phyloP scores from a whole-genome alignment of 1,140 invertebrate species.

The Sesamia nonagrioides region DNA sequence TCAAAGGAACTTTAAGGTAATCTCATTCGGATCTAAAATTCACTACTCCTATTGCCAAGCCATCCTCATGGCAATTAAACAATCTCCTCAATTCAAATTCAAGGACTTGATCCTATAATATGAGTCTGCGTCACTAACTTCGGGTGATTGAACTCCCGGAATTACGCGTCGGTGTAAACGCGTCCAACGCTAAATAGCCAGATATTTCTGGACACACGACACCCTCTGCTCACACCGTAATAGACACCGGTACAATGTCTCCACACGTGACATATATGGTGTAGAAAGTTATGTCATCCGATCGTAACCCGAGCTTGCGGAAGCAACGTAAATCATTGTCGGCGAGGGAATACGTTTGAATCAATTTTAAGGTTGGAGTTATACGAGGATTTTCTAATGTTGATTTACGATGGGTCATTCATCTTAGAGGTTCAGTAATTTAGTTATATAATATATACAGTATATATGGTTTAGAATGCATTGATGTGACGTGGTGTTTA shows the following conservation, averaged over 20 bases:
- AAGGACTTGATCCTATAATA: too few relatives aligned
- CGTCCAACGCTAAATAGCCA: slow-evolving; percentile 63
- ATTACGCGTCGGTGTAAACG: slow-evolving; percentile 65
- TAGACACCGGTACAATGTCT: slow-evolving; percentile 58
- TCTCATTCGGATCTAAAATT: too few relatives aligned
- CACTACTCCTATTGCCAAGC: too few relatives aligned
- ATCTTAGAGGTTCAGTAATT: slow-evolving; percentile 5
- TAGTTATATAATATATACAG: too few relatives aligned
- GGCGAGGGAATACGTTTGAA: slow-evolving; percentile 30
- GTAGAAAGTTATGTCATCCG: slow-evolving; percentile 61
- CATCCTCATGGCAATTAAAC: too few relatives aligned
- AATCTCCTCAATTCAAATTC: background rate
- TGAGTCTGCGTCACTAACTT: too few relatives aligned
- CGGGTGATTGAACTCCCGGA: slow-evolving; percentile 34
- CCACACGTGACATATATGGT: slow-evolving; percentile 59
- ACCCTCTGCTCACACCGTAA: slow-evolving; percentile 67
- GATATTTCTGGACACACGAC: slow-evolving; percentile 74
- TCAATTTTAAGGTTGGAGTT: slow-evolving; percentile 32
- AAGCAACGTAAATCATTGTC: slow-evolving; percentile 42
- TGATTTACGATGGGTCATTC: slow-evolving; percentile 31
- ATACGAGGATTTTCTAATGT: slow-evolving; percentile 31
- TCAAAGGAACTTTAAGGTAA: too few relatives aligned
- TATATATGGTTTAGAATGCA: background rate
- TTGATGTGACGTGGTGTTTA: background rate
- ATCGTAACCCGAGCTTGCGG: slow-evolving; percentile 33